phyloP scores from a whole-genome alignment of 2,797 vertebrate species.

The Notamacropus eugenii region DNA sequence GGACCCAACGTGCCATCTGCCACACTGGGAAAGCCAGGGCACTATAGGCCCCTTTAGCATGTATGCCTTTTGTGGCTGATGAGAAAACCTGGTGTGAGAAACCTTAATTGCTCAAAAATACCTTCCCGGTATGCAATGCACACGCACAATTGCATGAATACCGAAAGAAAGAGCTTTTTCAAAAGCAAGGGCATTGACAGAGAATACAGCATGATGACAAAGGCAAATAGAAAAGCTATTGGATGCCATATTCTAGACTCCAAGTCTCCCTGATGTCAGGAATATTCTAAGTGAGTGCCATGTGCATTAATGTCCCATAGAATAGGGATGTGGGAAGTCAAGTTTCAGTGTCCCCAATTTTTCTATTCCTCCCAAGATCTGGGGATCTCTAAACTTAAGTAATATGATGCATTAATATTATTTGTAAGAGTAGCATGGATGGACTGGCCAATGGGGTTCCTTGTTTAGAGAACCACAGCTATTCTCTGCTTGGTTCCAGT shows the following conservation, averaged over 20 bases:
- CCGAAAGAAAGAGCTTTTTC: slow-evolving; percentile 49
- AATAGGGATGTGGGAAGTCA: neutral
- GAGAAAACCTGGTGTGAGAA: slow-evolving; percentile 69
- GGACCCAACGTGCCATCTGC: slow-evolving; percentile 78
- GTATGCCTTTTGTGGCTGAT: slow-evolving; percentile 68
- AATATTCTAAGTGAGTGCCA: neutral
- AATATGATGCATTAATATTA: neutral
- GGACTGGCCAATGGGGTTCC: neutral
- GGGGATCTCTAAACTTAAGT: slow-evolving; percentile 18
- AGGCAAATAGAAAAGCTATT: slow-evolving; percentile 66
- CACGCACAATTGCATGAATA: slow-evolving; percentile 61
- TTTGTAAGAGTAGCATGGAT: neutral
- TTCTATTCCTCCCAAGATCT: neutral
- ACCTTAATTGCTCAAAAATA: slow-evolving; percentile 68
- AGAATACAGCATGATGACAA: slow-evolving; percentile 51
- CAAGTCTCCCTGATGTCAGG: slow-evolving; percentile 44
- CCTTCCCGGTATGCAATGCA: slow-evolving; percentile 59
- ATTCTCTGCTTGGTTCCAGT: neutral
- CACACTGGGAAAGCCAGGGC: slow-evolving; percentile 74
- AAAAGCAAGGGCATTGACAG: slow-evolving; percentile 48
- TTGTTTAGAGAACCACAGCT: neutral
- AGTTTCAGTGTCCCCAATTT: neutral
- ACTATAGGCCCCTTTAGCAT: slow-evolving; percentile 59
- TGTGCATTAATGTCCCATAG: neutral
- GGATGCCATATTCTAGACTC: slow-evolving; percentile 54